A percentile compares a stretch with the other conserved stretches of the same genome.
phyloP scores from a whole-genome alignment of 1,140 invertebrate genomes.

The Pogonognathellus flavescens region DNA sequence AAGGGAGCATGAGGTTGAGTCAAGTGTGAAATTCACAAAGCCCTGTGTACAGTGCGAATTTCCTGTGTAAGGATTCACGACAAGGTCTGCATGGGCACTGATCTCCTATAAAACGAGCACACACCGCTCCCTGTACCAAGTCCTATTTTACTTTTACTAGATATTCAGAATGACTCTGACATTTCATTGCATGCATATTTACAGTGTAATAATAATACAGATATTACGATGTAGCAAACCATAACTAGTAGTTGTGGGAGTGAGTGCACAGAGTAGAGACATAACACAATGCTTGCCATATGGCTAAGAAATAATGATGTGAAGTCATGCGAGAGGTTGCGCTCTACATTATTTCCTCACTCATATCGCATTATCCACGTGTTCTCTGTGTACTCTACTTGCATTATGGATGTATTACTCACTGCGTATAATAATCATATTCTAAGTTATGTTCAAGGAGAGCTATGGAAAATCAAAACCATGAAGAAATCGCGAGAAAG shows the following conservation, averaged over 20 bases:
- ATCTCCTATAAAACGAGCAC: background rate
- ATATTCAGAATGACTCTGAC: background rate
- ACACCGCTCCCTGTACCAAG: background rate
- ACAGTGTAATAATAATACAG: background rate
- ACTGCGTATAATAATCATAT: background rate
- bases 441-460: background rate
- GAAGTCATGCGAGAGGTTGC: conserved; percentile 11
- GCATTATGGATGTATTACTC: background rate
- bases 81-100: conserved; percentile 7
- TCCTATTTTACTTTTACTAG: no score
- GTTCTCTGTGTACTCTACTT: background rate
- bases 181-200: background rate
- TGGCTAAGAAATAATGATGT: conserved; percentile 40
- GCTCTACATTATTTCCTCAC: background rate
- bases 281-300: background rate
- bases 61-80: background rate
- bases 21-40: conserved; percentile 45
- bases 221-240: background rate
- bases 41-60: background rate
- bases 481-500: conserved; percentile 46
- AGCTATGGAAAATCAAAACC: conserved; percentile 10
- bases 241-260: background rate
- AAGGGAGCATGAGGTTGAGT: conserved; percentile 25
- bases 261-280: background rate
- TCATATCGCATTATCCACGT: background rate